phyloP scores from a whole-genome alignment of 2,797 vertebrate genomes.

The Prunella strophiata region DNA sequence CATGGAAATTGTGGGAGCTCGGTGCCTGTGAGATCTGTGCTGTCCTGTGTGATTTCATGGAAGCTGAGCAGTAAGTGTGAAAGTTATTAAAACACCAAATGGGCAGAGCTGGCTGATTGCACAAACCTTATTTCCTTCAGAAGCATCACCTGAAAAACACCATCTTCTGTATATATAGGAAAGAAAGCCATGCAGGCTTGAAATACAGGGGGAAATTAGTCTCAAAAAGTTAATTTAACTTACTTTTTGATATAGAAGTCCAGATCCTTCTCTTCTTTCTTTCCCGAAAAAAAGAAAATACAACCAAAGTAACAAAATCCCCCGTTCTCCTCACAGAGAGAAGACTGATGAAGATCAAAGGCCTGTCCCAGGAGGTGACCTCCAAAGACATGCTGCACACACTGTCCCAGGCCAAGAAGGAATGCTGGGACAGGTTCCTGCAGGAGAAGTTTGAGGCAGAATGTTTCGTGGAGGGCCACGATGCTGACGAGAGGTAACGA shows the following conservation, averaged over 20 bases:
- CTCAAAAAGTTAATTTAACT: neutral
- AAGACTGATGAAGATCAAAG: constrained; percentile 91
- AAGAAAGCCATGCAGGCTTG: neutral
- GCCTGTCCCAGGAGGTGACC: constrained; percentile 90
- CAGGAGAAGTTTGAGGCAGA: constrained; percentile 91
- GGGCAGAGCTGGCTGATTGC: neutral
- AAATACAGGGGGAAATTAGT: neutral
- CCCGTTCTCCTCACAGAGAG: constrained; percentile 80
- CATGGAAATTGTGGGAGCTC: neutral
- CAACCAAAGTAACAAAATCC: neutral
- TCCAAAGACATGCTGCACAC: constrained; percentile 95
- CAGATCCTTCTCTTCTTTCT: neutral
- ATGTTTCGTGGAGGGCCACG: constrained; percentile 84
- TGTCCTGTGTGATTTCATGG: neutral
- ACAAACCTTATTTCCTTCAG: neutral
- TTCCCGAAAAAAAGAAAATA: neutral
- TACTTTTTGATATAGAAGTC: neutral
- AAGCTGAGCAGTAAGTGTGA: neutral
- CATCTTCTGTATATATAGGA: neutral
- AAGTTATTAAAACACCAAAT: neutral
- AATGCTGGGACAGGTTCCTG: constrained; percentile 96
- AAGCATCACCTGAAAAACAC: neutral
- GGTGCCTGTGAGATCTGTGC: neutral
- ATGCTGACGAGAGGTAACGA: constrained; percentile 88
- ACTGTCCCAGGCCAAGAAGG: constrained; percentile 93